These are phyloP conservation scores for Oscheius sp. DNA, from an alignment of 2,888 invertebrate species.

Conservation along the genomic window DNA sequence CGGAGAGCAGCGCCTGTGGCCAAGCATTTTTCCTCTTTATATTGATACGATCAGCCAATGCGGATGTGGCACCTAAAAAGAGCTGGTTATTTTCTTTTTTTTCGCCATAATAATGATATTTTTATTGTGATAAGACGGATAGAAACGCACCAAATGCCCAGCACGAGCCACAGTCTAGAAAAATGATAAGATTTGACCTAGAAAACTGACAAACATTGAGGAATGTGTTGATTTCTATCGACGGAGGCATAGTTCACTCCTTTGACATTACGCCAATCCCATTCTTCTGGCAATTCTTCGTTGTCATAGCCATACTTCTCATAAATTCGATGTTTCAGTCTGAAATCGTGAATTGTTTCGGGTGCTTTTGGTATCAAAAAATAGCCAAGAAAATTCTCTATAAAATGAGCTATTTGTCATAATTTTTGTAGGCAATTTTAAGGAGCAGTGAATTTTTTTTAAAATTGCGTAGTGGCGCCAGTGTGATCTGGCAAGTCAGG, in stretches of 20 bases:
- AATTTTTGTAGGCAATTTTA: too few relatives aligned
- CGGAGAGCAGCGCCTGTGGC: slow-evolving; percentile 76
- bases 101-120: not conserved
- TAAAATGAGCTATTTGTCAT: too few relatives aligned
- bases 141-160: slow-evolving; percentile 75
- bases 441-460: too few relatives aligned
- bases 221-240: slow-evolving; percentile 76
- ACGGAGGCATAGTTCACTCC: slow-evolving; percentile 75
- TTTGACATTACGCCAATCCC: slow-evolving; percentile 76
- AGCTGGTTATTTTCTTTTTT: not conserved
- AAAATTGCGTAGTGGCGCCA: too few relatives aligned
- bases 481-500: too few relatives aligned
- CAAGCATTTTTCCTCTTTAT: slow-evolving; percentile 75
- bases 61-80: slow-evolving; percentile 74
- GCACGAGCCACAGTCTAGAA: slow-evolving; percentile 76
- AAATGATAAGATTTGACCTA: not conserved
- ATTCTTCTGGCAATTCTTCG: slow-evolving; percentile 72
- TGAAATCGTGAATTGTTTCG: too few relatives aligned
- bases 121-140: slow-evolving; percentile 11
- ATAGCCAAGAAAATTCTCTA: too few relatives aligned
- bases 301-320: slow-evolving; percentile 62
- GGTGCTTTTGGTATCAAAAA: too few relatives aligned
- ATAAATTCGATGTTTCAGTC: slow-evolving; percentile 61
- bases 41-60: slow-evolving; percentile 76
- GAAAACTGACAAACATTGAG: slow-evolving; percentile 60